A percentile compares a stretch with the other conserved stretches of the same genome.
These are phyloP conservation scores for Acronicta aceris DNA, from an alignment of 2,888 invertebrate species.

Conservation along the genomic window DNA sequence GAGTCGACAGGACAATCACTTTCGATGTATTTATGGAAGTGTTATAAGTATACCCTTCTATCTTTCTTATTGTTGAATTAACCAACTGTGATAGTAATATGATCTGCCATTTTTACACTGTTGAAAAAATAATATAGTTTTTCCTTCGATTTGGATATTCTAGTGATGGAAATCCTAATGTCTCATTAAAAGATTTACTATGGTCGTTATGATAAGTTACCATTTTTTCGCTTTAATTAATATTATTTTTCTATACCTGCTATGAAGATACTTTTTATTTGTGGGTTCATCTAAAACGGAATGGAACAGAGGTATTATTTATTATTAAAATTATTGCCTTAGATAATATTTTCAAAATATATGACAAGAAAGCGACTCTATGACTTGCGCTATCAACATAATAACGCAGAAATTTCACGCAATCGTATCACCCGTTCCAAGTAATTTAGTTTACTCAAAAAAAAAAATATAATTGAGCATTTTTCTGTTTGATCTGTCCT, in stretches of 20 bases:
- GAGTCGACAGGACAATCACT: constrained; percentile 51
- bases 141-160: too few species aligned
- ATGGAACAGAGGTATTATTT: too few species aligned
- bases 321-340: neutral
- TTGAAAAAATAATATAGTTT: too few species aligned
- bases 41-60: constrained; percentile 23
- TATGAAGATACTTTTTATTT: too few species aligned
- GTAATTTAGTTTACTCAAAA: constrained; percentile 39
- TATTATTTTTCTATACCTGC: too few species aligned
- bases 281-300: too few species aligned
- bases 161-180: too few species aligned
- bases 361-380: constrained; percentile 17
- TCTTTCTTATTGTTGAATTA: constrained; percentile 16
- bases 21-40: constrained; percentile 37
- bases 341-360: neutral
- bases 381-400: constrained; percentile 8
- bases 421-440: constrained; percentile 35
- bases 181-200: too few species aligned
- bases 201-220: too few species aligned
- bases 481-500: constrained; percentile 38
- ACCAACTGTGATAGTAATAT: neutral
- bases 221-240: too few species aligned
- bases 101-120: neutral
- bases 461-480: constrained; percentile 34
- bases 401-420: constrained; percentile 33